A percentile compares a stretch with the other conserved stretches of the same genome.
phyloP scores from a whole-genome alignment of 2,113 vertebrate genomes.

The Hemiprocne comata region DNA sequence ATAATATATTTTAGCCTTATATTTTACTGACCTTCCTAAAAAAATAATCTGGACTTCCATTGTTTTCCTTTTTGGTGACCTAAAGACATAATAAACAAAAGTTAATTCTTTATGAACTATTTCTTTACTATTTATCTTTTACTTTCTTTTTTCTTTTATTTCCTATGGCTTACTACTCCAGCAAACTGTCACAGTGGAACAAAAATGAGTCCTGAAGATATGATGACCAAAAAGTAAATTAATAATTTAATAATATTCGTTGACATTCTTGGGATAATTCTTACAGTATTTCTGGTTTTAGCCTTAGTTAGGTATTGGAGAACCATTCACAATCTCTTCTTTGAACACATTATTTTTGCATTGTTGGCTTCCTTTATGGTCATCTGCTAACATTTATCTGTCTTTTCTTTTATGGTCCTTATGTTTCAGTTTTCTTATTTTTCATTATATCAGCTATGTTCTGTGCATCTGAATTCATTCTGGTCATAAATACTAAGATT shows the following conservation, averaged over 20 bases:
- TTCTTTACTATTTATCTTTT: neutral
- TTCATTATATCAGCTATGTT: neutral
- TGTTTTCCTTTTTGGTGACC: neutral
- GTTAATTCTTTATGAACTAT: neutral
- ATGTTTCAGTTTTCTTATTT: neutral
- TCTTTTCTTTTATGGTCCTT: neutral
- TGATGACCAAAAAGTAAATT: neutral
- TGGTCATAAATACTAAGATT: neutral
- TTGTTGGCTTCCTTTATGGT: neutral
- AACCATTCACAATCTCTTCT: neutral
- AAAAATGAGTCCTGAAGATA: neutral
- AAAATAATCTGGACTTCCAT: neutral
- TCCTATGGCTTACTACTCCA: neutral
- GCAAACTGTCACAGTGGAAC: neutral
- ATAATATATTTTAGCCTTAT: neutral
- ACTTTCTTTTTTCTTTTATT: fast-evolving
- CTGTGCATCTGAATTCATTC: neutral
- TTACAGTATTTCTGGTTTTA: neutral
- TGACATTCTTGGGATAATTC: neutral
- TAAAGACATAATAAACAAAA: neutral
- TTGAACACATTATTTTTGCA: neutral
- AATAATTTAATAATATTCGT: neutral
- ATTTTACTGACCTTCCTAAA: neutral
- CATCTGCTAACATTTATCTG: neutral
- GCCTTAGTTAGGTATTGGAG: fast-evolving